Conservation (phyloP, 2,797 vertebrate genomes). For the Cyclura pinguis region DNA sequence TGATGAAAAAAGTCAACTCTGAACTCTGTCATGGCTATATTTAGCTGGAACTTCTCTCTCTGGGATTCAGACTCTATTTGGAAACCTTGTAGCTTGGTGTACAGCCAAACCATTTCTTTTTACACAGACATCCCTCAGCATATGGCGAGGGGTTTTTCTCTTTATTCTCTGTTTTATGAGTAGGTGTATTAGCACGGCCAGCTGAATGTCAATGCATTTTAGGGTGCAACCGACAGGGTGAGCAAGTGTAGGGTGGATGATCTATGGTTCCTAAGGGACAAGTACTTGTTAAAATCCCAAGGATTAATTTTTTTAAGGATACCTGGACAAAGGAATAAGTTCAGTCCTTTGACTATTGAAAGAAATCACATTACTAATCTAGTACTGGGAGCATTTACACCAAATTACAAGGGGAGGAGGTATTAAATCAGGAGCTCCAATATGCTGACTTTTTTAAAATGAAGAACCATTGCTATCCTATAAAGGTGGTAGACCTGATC, state of each 20-base stretch:
- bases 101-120: conserved; percentile 69
- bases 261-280: no score
- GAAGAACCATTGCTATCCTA: background rate
- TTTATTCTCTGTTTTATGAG: conserved; percentile 58
- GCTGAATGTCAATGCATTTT: conserved; percentile 19
- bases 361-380: background rate
- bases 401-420: background rate
- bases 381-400: background rate
- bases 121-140: conserved; percentile 65
- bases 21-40: conserved; percentile 72
- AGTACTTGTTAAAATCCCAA: background rate
- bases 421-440: background rate
- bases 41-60: conserved; percentile 67
- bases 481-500: background rate
- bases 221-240: background rate
- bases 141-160: conserved; percentile 60
- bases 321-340: background rate
- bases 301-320: background rate
- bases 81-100: conserved; percentile 68
- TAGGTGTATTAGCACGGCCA: conserved; percentile 46
- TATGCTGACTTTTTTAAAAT: background rate
- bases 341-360: background rate
- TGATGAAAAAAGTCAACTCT: conserved; percentile 51
- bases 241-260: background rate
- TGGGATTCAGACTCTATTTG: conserved; percentile 70